Conservation (phyloP, 2,797 vertebrate genomes). For the Margarornis squamiger region DNA sequence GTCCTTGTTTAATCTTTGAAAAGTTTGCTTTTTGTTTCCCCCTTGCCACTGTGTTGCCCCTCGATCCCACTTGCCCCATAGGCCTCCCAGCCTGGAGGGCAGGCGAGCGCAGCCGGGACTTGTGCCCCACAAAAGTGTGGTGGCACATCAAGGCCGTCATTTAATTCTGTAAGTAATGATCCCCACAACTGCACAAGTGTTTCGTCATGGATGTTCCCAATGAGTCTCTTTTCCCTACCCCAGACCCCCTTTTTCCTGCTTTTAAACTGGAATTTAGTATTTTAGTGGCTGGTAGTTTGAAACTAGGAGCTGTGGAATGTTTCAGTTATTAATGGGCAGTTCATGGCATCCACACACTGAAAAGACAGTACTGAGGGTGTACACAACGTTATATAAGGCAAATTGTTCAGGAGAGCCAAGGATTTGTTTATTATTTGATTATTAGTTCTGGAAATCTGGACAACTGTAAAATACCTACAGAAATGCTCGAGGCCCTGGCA, state of each 20-base stretch:
- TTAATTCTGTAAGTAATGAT: constrained; percentile 84
- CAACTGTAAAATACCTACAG: neutral
- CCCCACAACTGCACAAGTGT: constrained; percentile 68
- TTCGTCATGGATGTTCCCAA: constrained; percentile 24
- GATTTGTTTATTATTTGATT: neutral
- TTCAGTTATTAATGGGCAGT: neutral
- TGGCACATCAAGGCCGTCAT: constrained; percentile 75
- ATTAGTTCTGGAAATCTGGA: neutral
- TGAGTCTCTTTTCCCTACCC: neutral
- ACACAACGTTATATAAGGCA: neutral
- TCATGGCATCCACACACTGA: neutral
- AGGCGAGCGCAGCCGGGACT: constrained; percentile 81
- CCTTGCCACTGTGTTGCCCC: constrained; percentile 66
- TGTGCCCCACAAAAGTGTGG: constrained; percentile 82
- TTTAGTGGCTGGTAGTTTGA: neutral
- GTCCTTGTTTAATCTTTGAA: constrained; percentile 68
- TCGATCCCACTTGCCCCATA: constrained; percentile 63
- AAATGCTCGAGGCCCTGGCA: neutral
- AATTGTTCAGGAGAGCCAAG: neutral
- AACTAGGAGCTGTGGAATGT: neutral
- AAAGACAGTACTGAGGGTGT: neutral
- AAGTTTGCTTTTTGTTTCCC: constrained; percentile 70
- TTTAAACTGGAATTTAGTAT: neutral
- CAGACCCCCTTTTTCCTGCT: constrained; percentile 37
- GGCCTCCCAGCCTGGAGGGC: constrained; percentile 79